Evolutionary conservation across 92 coral and sea anemone genomes (phyloP).

Genomic region (Porites lobata): DNA sequence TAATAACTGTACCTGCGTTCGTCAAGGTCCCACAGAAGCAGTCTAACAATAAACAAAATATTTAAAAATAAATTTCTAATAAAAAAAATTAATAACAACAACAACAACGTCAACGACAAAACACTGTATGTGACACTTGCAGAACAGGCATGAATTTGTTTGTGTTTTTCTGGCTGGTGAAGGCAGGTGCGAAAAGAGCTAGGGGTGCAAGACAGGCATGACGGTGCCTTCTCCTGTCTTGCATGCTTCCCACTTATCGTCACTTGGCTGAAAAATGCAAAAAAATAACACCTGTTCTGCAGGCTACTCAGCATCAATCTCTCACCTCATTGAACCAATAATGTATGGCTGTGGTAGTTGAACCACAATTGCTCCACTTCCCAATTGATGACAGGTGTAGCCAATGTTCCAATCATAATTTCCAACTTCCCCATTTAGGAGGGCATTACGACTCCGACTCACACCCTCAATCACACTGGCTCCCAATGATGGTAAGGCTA

Average conservation of each 20-base stretch:
- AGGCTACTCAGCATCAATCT: not conserved
- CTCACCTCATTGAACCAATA: slow-evolving; percentile 84
- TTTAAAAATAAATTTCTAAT: not conserved
- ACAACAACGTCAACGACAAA: no score
- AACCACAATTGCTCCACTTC: slow-evolving; percentile 97
- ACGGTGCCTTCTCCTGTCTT: no score
- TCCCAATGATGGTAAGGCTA: slow-evolving; percentile 83
- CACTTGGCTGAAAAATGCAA: no score
- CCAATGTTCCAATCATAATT: slow-evolving; percentile 99
- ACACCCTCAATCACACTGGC: slow-evolving; percentile 98
- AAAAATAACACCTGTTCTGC: no score
- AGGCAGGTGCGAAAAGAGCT: no score
- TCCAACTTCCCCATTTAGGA: slow-evolving; percentile 89
- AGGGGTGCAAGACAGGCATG: no score
- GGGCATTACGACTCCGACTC: slow-evolving; percentile 98
- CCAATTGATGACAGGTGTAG: slow-evolving; percentile 97
- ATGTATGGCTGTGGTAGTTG: slow-evolving; percentile 95
- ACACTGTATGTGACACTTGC: no score
- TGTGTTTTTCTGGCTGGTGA: no score
- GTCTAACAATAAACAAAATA: slow-evolving; percentile 44
- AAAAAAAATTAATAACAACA: no score
- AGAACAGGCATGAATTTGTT: no score
- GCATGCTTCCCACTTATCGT: no score
- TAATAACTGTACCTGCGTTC: slow-evolving; percentile 93
- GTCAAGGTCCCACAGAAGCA: slow-evolving; percentile 99